These are phyloP conservation scores for Ennomos fuscantarius DNA, from an alignment of 2,888 invertebrate genomes.

Conservation along the genomic window DNA sequence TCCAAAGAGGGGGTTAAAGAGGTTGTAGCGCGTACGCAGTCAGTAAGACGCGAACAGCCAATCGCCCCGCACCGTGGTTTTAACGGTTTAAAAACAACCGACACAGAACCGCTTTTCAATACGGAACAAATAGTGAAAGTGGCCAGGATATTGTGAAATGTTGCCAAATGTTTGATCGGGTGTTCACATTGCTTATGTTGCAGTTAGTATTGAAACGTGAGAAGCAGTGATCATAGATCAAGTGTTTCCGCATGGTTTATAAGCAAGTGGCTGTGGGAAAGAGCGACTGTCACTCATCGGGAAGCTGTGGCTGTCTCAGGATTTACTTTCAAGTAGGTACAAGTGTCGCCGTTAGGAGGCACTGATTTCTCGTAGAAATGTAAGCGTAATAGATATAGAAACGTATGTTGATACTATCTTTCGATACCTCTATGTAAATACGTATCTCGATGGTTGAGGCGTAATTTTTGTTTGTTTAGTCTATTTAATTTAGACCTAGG, in stretches of 20 bases:
- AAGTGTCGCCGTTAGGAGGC: constrained; percentile 17
- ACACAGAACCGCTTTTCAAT: constrained; percentile 61
- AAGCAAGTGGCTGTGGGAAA: constrained; percentile 21
- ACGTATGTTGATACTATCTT: too few species aligned
- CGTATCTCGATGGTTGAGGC: too few species aligned
- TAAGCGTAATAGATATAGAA: neutral
- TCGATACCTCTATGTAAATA: too few species aligned
- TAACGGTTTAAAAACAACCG: constrained; percentile 43
- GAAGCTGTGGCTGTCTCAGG: constrained; percentile 20
- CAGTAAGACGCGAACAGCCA: constrained; percentile 61
- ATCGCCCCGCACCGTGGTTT: constrained; percentile 31
- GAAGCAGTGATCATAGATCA: constrained; percentile 17
- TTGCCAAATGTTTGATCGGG: constrained; percentile 35
- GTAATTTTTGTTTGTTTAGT: too few species aligned
- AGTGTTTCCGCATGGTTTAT: constrained; percentile 34
- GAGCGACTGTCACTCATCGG: constrained; percentile 34
- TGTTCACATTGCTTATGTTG: constrained; percentile 43
- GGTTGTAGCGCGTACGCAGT: constrained; percentile 62
- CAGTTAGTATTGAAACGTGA: constrained; percentile 28
- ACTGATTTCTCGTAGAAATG: constrained; percentile 1
- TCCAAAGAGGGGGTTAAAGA: constrained; percentile 59
- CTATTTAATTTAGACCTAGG: too few species aligned
- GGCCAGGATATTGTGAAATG: constrained; percentile 57
- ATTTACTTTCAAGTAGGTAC: constrained; percentile 36
- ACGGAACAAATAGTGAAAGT: constrained; percentile 66